These are phyloP conservation scores for Pristionchus entomophagus DNA, from an alignment of 2,888 invertebrate genomes.

Conservation along the genomic window DNA sequence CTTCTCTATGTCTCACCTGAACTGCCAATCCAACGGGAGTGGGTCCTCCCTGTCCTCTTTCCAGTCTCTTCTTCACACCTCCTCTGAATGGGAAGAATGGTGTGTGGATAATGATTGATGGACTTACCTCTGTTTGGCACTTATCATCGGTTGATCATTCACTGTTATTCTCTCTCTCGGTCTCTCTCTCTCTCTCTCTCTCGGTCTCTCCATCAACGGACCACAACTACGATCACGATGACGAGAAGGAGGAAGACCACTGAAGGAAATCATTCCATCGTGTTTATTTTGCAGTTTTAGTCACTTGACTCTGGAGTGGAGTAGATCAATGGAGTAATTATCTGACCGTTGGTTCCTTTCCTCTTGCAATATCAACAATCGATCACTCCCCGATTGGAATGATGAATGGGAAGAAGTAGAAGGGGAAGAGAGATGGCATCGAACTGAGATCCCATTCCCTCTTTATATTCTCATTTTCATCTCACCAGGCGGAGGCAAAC, in stretches of 20 bases:
- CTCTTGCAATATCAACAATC: conserved; percentile 4
- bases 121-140: neutral
- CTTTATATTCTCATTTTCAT: neutral
- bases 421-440: neutral
- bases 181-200: neutral
- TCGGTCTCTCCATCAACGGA: neutral
- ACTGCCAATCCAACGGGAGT: neutral
- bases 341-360: conserved; percentile 16
- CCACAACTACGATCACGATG: conserved; percentile 15
- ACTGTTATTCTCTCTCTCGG: neutral
- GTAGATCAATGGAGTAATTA: too few relatives aligned
- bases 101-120: neutral
- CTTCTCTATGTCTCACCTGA: conserved; percentile 13
- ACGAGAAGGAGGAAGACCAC: conserved; percentile 5
- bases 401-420: neutral
- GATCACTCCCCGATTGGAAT: conserved; percentile 35
- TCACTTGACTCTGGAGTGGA: too few relatives aligned
- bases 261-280: neutral
- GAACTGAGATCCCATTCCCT: neutral
- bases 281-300: neutral
- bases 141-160: neutral
- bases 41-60: neutral
- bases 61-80: conserved; percentile 52
- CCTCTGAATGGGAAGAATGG: too few relatives aligned
- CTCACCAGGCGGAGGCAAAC: neutral